Evolutionary conservation across 1,140 invertebrate genomes (phyloP), one percentile per base, ranked within the genome.

Genomic region (Hycleus cichorii): DNA sequence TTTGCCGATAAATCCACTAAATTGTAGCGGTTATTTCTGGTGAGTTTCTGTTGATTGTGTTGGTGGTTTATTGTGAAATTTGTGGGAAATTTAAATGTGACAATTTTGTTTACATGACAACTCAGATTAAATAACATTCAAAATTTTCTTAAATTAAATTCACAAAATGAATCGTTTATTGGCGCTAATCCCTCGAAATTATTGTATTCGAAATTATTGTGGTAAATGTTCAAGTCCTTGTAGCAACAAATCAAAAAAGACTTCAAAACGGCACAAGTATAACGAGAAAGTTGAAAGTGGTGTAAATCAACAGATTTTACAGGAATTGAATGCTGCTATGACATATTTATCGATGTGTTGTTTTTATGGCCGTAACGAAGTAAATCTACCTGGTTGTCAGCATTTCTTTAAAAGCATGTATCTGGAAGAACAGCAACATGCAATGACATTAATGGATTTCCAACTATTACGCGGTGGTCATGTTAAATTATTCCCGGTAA

Each of bases 281-380:
- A 79, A 87, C 54, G 67, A 77, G 38, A 87, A 88, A 58, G 82
- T 82, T 63, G 91, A 94, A 75, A 75, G 76, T 7, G 81, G 77
- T 10, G 76, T 94, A 27, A 95, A 95, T 71, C 81, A 86, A 39
- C 91, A 95, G 74, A 93, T 95, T 65, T 90, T 90, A 73, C 78
- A 90, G 79, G 91, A 95, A 75, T 73, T 95, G 1, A 85, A 88
- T 59, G 90, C 92, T 5, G 84, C 82, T 69, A 92, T 93, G 71
- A 80, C 83, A 26, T 95, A 95, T 74, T 72, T 90, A 69, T 84
- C 87, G 32, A 90, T 95, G 86, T 80, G 86, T 4, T 85, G 77
- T 68, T 83, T 90, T 71, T 93, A 91, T 69, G 84, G 90, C 62
- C 79, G 88, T 39, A 84, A 85, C 63, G 88, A 92, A 71, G 81